phyloP scores from a whole-genome alignment of 2,797 vertebrate species.

The Crypturellus tataupa region DNA sequence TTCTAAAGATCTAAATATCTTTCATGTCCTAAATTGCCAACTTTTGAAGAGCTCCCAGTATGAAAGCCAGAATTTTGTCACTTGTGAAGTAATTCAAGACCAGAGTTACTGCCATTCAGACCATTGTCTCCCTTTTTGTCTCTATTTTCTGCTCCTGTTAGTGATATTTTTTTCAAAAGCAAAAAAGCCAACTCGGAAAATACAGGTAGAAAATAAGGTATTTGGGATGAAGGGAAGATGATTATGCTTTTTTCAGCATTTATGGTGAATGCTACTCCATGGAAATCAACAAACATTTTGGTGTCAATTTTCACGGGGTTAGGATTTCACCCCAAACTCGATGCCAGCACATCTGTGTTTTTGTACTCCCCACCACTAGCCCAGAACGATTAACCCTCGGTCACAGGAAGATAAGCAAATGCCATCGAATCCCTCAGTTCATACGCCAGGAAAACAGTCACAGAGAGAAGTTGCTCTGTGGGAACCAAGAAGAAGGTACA shows the following conservation, averaged over 20 bases:
- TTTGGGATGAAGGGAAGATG: background rate
- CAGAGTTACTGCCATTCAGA: background rate
- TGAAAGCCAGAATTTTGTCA: background rate
- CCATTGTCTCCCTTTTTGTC: accelerated
- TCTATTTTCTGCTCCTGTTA: background rate
- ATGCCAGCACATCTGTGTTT: background rate
- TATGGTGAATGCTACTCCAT: background rate
- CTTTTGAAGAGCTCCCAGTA: background rate
- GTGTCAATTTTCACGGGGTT: background rate
- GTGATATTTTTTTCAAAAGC: background rate
- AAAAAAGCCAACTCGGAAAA: background rate
- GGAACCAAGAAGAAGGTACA: background rate
- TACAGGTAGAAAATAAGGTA: background rate
- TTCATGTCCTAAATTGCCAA: background rate
- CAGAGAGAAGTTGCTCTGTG: background rate
- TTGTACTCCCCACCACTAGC: accelerated
- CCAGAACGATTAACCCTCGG: background rate
- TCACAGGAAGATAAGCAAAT: background rate
- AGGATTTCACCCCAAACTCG: background rate
- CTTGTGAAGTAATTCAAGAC: background rate
- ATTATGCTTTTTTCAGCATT: background rate
- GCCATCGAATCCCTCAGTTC: background rate
- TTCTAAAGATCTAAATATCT: too few species aligned
- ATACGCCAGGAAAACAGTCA: background rate
- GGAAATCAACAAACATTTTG: background rate